Evolutionary conservation across 2,113 vertebrate species (phyloP).

Genomic region (Chaenocephalus aceratus): DNA sequence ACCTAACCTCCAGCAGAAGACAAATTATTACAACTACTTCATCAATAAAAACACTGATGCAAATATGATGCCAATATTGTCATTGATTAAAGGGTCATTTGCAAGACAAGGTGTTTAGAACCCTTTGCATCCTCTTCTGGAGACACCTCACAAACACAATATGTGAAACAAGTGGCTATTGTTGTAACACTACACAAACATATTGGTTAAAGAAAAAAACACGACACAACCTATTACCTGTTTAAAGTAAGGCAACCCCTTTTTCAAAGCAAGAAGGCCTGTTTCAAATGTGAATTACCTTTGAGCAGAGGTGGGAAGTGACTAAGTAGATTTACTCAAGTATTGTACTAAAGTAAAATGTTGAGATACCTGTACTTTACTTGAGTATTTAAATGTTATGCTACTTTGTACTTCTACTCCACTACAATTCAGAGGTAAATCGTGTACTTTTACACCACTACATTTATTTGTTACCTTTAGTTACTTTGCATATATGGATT

Average conservation of each 20-base stretch:
- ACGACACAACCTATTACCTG: not conserved
- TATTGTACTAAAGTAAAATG: no score
- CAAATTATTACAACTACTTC: not conserved
- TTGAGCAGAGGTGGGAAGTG: not conserved
- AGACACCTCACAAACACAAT: not conserved
- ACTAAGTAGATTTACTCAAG: no score
- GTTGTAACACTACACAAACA: not conserved
- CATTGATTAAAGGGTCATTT: not conserved
- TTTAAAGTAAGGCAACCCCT: not conserved
- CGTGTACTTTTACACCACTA: no score
- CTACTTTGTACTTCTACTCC: no score
- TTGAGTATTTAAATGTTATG: no score
- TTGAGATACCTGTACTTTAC: no score
- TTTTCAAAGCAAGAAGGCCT: not conserved
- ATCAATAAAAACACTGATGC: not conserved
- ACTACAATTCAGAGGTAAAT: no score
- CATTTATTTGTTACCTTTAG: no score
- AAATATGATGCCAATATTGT: not conserved
- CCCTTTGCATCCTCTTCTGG: not conserved
- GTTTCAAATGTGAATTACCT: not conserved
- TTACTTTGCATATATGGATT: no score
- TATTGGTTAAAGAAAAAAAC: not conserved
- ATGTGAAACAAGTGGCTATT: not conserved
- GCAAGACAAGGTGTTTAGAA: not conserved
- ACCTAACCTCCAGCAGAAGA: conserved; percentile 4